phyloP scores from a whole-genome alignment of 2,797 vertebrate genomes.

The Mustela erminea region DNA sequence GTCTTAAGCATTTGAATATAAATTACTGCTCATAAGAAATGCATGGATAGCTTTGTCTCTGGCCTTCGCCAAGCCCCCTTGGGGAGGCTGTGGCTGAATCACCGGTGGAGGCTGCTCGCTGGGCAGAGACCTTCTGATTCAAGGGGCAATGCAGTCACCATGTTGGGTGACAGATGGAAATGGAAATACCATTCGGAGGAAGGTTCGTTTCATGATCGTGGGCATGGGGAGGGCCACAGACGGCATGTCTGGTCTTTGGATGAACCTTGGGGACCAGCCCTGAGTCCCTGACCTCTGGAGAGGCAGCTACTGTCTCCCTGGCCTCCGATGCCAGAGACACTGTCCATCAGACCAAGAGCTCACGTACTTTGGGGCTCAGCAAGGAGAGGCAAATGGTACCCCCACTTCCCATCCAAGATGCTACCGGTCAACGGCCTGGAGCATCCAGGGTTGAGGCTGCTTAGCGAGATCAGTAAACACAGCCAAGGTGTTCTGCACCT shows the following conservation, averaged over 20 bases:
- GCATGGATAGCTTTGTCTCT: background rate
- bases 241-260: background rate
- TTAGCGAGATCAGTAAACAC: background rate
- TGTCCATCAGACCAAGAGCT: background rate
- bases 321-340: too few species aligned
- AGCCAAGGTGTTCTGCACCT: too few species aligned
- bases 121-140: background rate
- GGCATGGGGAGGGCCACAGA: accelerated
- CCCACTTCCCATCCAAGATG: background rate
- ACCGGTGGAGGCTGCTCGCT: accelerated
- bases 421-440: background rate
- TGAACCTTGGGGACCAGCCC: background rate
- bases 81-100: background rate
- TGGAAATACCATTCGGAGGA: accelerated
- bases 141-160: too few species aligned
- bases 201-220: accelerated
- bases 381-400: accelerated
- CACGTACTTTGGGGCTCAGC: background rate
- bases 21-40: background rate
- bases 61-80: background rate
- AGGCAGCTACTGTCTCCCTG: too few species aligned
- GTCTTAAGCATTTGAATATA: background rate
- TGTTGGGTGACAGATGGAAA: accelerated
- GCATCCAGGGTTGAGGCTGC: background rate
- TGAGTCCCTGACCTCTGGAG: background rate